Percentiles rank a stretch among this genome's conserved stretches.
Evolutionary conservation across 2,888 invertebrate genomes (phyloP).

Genomic region (Tenthredo amoena): DNA sequence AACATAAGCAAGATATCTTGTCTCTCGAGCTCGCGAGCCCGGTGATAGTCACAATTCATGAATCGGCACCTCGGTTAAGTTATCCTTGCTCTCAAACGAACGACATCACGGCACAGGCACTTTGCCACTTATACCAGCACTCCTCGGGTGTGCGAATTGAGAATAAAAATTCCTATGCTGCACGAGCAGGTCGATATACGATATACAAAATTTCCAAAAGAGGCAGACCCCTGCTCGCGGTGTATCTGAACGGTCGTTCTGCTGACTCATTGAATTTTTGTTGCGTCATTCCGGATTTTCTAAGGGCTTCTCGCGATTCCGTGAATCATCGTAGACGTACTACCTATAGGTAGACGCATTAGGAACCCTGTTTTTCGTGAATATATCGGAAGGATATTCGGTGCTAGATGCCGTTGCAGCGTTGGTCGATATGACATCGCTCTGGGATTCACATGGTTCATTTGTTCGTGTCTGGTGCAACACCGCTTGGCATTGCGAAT

Average conservation of each 20-base stretch:
- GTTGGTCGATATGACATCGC: neutral
- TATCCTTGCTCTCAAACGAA: neutral
- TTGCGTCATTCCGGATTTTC: neutral
- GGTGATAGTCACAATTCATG: neutral
- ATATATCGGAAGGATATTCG: neutral
- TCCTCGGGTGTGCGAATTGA: neutral
- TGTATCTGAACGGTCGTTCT: neutral
- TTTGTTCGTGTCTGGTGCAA: neutral
- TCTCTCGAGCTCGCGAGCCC: neutral
- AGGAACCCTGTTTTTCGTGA: neutral
- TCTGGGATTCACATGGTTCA: conserved; percentile 17
- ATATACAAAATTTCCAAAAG: neutral
- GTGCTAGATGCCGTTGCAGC: too few relatives aligned
- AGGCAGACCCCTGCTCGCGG: neutral
- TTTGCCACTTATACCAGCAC: neutral
- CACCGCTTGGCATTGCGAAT: neutral
- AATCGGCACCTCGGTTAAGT: neutral
- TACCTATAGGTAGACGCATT: neutral
- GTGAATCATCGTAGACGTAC: neutral
- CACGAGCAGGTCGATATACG: neutral
- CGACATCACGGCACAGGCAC: neutral
- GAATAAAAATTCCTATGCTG: neutral
- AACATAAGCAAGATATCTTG: neutral
- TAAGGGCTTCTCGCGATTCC: neutral
- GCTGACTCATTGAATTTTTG: neutral